Base-by-base conservation (phyloP, 1,140 invertebrate genomes). In the Philotrypesis tridentata region DNA sequence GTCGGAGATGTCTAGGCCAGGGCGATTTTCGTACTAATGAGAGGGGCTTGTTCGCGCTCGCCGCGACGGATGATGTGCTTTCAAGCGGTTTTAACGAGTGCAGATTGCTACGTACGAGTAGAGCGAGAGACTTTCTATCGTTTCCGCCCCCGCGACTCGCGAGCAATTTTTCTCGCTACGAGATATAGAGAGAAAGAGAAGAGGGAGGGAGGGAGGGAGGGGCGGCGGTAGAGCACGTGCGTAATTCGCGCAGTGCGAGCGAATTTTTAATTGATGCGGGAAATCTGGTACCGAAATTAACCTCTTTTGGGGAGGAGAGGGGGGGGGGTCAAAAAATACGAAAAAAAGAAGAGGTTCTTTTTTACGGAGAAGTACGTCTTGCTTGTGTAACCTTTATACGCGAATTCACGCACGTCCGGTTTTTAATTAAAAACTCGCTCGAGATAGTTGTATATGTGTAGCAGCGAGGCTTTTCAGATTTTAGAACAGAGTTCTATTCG, bases 21-120 rank as follows among this genome's bases (percentile, higher is more conserved):
- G 37, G 23, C 27, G 79, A 74, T 73, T 75, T 48, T 67, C 71
- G 71, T 72, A 65, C 73, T 81, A 81, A 81, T 70, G 80, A 81
- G 80, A 31, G 80, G 63, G 72, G 65, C 31, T 81, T 81, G 80
- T 81, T 81, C 80, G 68, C 14, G 21, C 29, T 14, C 31, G 7
- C 27, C 43, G 79, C 67, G 67, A 71, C 29, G 67, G 37, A 61
- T 27, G 67, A 71, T 72, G 67, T 37, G n/a, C 65, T 82, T 40
- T 55, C 63, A 73, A 82, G 80, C 61, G 40, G 11, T 67, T 76
- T 55, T 82, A 82, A 76, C 73, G 80, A 76, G 80, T 60, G 31
- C 21, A 73, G 79, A 81, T 75, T 81, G 63, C 61, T 25, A 60
- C 33, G 31, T 70, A 23, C 33, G 65, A 27, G 63, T 48, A 37